phyloP scores from a whole-genome alignment of 2,113 vertebrate genomes.

The Cyphomyrus discorhynchus region DNA sequence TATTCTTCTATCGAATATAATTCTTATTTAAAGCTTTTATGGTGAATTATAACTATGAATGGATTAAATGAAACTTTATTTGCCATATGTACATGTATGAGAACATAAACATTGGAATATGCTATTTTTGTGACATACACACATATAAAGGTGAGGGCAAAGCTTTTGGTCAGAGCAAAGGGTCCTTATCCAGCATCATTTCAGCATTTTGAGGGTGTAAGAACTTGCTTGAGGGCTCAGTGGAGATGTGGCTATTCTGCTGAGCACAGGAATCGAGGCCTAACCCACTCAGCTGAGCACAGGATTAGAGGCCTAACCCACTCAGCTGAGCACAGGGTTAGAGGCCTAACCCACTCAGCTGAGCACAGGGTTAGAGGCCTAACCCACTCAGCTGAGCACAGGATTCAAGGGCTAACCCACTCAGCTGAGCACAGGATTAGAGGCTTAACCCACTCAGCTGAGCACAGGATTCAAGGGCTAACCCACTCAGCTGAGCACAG shows the following conservation, averaged over 20 bases:
- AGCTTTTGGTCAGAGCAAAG: not conserved
- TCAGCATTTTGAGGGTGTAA: not conserved
- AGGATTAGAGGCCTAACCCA: too few relatives aligned
- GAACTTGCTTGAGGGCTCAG: not conserved
- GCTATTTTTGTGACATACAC: not conserved
- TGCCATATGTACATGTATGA: not conserved
- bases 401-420: too few relatives aligned
- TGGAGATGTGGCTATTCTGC: not conserved
- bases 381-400: too few relatives aligned
- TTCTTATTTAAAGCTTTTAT: not conserved
- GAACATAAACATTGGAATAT: not conserved
- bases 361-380: too few relatives aligned
- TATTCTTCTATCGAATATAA: not conserved
- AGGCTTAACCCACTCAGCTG: too few relatives aligned
- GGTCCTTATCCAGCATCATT: not conserved
- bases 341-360: too few relatives aligned
- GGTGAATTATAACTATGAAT: not conserved
- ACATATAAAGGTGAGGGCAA: not conserved
- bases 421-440: too few relatives aligned
- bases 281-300: too few relatives aligned
- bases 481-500: too few relatives aligned
- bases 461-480: too few relatives aligned
- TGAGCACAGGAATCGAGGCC: not conserved
- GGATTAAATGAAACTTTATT: not conserved
- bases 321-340: too few relatives aligned